Conservation (phyloP, 2,888 invertebrate species). For the Drosophila conformis region DNA sequence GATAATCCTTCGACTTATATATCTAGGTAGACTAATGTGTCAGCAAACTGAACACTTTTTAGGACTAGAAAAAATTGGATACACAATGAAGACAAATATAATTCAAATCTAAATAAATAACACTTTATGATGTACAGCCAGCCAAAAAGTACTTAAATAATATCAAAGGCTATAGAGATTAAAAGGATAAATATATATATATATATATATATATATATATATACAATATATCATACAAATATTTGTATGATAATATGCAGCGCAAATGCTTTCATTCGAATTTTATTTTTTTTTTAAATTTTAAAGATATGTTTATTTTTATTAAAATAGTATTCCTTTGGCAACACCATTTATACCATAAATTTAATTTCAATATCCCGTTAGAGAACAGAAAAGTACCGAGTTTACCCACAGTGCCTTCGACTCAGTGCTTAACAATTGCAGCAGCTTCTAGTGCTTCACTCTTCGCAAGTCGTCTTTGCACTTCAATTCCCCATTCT, state of each 20-base stretch:
- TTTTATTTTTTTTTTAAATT: not conserved
- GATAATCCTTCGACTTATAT: not conserved
- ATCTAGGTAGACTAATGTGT: not conserved
- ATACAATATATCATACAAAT: not conserved
- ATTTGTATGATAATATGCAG: not conserved
- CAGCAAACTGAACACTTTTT: not conserved
- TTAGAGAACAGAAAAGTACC: not conserved
- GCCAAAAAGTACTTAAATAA: not conserved
- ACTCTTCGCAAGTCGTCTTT: slow-evolving; percentile 24
- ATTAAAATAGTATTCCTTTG: not conserved
- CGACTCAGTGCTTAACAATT: slow-evolving; percentile 42
- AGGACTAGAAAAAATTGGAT: not conserved
- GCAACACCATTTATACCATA: not conserved
- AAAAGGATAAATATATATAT: not conserved
- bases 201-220: no score
- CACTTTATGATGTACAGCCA: not conserved
- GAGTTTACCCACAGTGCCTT: slow-evolving; percentile 42
- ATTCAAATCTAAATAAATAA: not conserved
- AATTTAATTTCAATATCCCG: slow-evolving; percentile 16
- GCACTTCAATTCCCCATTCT: slow-evolving; percentile 53
- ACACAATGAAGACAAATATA: not conserved
- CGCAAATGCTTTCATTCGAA: not conserved
- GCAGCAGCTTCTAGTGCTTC: slow-evolving; percentile 42
- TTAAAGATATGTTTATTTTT: not conserved
- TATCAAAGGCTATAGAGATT: not conserved